Evolutionary conservation across 2,888 invertebrate species (phyloP).

Genomic region (Tetramorium bicarinatum): DNA sequence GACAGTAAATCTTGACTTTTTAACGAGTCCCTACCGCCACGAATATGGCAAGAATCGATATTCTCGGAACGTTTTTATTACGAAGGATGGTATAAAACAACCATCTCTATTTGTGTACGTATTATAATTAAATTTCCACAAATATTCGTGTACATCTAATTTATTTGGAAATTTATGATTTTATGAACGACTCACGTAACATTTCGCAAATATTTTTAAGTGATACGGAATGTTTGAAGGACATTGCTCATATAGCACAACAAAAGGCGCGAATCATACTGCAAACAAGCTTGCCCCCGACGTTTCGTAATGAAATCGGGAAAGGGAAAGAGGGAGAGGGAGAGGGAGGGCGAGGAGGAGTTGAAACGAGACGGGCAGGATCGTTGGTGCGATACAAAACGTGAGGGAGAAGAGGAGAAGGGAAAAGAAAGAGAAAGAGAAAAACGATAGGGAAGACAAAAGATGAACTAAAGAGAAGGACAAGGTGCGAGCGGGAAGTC

Average conservation of each 20-base stretch:
- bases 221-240: conserved; percentile 51
- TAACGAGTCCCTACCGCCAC: conserved; percentile 24
- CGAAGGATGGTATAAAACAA: conserved; percentile 48
- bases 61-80: conserved; percentile 56
- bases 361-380: conserved; percentile 19
- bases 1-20: conserved; percentile 62
- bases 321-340: background rate
- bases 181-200: conserved; percentile 14
- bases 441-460: conserved; percentile 4
- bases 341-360: background rate
- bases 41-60: conserved; percentile 62
- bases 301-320: conserved; percentile 70
- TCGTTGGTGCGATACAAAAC: conserved; percentile 17
- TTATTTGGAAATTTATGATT: conserved; percentile 11
- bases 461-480: conserved; percentile 32
- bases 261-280: conserved; percentile 76
- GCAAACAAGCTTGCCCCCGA: conserved; percentile 72
- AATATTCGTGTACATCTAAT: background rate
- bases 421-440: background rate
- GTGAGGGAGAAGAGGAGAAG: background rate
- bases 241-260: conserved; percentile 58
- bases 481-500: conserved; percentile 13
- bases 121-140: conserved; percentile 29
- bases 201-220: background rate
- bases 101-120: background rate